Percentiles rank a stretch among this genome's conserved stretches.
phyloP scores from a whole-genome alignment of 2,888 invertebrate species.

The Pantelozetes paolii region DNA sequence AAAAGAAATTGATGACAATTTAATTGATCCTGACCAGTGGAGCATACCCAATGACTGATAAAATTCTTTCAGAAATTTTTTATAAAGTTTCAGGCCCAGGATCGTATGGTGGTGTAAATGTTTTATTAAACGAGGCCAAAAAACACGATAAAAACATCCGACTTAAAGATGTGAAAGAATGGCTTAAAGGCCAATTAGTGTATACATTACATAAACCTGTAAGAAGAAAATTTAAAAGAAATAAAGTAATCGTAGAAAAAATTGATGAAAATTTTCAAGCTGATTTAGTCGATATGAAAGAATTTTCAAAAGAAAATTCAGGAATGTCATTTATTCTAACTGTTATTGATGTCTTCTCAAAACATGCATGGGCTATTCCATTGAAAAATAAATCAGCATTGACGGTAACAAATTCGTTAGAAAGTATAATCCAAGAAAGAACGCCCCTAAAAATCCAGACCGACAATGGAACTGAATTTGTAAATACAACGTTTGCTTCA shows the following conservation, averaged over 20 bases:
- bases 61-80: slow-evolving; percentile 5
- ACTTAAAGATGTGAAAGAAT: slow-evolving; percentile 1
- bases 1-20: background rate
- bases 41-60: background rate
- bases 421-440: background rate
- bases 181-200: background rate
- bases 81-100: background rate
- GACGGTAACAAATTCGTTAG: background rate
- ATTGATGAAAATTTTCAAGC: background rate
- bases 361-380: background rate
- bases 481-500: slow-evolving; percentile 40
- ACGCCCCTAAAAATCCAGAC: slow-evolving; percentile 32
- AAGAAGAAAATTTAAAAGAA: background rate
- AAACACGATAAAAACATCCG: background rate
- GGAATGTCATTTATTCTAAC: background rate
- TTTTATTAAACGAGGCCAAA: background rate
- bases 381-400: background rate
- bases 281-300: background rate
- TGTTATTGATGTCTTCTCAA: background rate
- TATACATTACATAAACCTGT: background rate
- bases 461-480: slow-evolving; percentile 48
- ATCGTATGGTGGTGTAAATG: background rate
- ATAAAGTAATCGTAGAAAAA: background rate
- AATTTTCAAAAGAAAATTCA: background rate
- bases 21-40: background rate